Evolutionary conservation across 2,797 vertebrate species (phyloP).

Genomic region (Spinibarbus caldwelli): DNA sequence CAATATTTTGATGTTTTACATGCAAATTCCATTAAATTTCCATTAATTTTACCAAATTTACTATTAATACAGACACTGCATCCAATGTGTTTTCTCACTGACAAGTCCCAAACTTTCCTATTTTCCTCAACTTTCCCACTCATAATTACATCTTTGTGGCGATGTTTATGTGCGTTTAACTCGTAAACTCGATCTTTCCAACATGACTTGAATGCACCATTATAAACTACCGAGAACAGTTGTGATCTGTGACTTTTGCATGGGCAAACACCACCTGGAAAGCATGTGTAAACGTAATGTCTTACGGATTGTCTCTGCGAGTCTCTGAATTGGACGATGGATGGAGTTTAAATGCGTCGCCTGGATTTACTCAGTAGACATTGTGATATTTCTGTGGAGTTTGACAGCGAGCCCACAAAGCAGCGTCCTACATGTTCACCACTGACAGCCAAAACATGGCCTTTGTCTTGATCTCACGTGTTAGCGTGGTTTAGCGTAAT

Average conservation of each 20-base stretch:
- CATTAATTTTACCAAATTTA: not conserved
- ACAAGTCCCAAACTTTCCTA: not conserved
- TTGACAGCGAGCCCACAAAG: not conserved
- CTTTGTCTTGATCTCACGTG: constrained; percentile 6
- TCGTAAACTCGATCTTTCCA: not conserved
- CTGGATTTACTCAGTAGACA: too few relatives aligned
- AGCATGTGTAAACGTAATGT: not conserved
- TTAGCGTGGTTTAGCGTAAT: constrained; percentile 29
- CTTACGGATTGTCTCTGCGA: not conserved
- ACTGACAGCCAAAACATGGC: not conserved
- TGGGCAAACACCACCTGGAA: too few relatives aligned
- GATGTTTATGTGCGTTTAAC: not conserved
- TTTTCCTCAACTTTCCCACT: not conserved
- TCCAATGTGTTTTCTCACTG: too few relatives aligned
- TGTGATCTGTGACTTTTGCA: too few relatives aligned
- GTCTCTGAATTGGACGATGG: not conserved
- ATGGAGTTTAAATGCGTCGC: not conserved
- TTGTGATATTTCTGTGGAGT: not conserved
- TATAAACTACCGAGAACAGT: not conserved
- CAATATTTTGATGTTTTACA: not conserved
- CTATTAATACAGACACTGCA: not conserved
- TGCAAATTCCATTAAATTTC: not conserved
- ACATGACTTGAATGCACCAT: not conserved
- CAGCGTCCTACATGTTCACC: constrained; percentile 3
- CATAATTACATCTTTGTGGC: not conserved